A percentile compares a stretch with the other conserved stretches of the same genome.
Conservation (phyloP, 2,113 vertebrate genomes). For the Coturnix japonica region DNA sequence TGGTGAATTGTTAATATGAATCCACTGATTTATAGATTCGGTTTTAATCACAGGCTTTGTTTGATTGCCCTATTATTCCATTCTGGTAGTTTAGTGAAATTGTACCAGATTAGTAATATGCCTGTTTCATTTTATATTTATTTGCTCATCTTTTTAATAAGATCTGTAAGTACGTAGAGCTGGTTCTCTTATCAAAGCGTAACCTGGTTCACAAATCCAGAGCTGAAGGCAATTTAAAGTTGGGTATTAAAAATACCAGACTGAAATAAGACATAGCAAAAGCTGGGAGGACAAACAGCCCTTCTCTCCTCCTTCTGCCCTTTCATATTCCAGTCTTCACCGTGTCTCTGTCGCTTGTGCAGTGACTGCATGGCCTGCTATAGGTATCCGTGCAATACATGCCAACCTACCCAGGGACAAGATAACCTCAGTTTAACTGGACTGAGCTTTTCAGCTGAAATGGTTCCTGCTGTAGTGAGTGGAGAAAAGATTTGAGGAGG, state of each 20-base stretch:
- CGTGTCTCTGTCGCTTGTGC: not conserved
- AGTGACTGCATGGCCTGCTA: not conserved
- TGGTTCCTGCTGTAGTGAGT: not conserved
- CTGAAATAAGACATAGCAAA: not conserved
- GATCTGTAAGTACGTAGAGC: not conserved
- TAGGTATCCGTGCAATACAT: not conserved
- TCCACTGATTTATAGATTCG: not conserved
- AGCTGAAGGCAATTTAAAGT: not conserved
- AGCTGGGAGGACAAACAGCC: not conserved
- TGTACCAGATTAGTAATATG: not conserved
- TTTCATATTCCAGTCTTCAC: not conserved
- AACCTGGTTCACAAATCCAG: not conserved
- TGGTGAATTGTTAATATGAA: slow-evolving; percentile 21
- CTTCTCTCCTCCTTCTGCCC: not conserved
- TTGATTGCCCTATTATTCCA: not conserved
- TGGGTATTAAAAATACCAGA: not conserved
- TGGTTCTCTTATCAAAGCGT: not conserved
- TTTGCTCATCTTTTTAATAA: slow-evolving; percentile 9
- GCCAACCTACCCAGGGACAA: not conserved
- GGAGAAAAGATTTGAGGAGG: not conserved
- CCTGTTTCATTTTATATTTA: not conserved
- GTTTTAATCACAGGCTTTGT: not conserved
- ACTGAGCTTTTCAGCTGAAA: not conserved
- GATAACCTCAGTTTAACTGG: not conserved
- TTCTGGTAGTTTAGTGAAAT: not conserved